Percentiles rank a stretch among this genome's conserved stretches.
Evolutionary conservation across 2,888 invertebrate genomes (phyloP).

Genomic region (Kuschelorhynchus macadamiae): DNA sequence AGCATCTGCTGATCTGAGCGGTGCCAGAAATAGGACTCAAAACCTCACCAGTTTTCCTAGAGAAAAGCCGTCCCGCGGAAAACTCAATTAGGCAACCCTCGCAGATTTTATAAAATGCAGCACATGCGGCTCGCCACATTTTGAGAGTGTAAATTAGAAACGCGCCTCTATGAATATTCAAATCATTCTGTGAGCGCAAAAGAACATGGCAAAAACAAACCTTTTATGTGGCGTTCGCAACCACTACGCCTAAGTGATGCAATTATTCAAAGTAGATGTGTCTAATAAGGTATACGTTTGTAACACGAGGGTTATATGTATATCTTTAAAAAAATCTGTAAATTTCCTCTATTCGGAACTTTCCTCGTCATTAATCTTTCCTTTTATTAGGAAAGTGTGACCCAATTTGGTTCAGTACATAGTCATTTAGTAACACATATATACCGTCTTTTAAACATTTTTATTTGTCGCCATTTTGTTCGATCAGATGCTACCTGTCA

Average conservation of each 20-base stretch:
- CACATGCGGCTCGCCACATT: slow-evolving; percentile 55
- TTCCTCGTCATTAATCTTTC: too few relatives aligned
- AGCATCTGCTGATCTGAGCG: too few relatives aligned
- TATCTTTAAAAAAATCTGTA: too few relatives aligned
- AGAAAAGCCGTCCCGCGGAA: slow-evolving; percentile 23
- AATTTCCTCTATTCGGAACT: too few relatives aligned
- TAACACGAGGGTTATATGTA: too few relatives aligned
- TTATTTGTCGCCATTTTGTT: too few relatives aligned
- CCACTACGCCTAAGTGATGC: slow-evolving; percentile 43
- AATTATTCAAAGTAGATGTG: slow-evolving; percentile 57
- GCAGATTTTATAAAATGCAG: slow-evolving; percentile 51
- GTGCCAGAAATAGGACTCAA: too few relatives aligned
- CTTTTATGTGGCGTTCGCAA: slow-evolving; percentile 46
- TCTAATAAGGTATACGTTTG: slow-evolving; percentile 32
- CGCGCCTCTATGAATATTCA: slow-evolving; percentile 59
- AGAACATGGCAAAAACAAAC: slow-evolving; percentile 57
- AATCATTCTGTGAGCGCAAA: slow-evolving; percentile 54
- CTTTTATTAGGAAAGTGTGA: too few relatives aligned
- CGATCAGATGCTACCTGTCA: too few relatives aligned
- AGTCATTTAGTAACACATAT: too few relatives aligned
- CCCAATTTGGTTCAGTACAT: too few relatives aligned
- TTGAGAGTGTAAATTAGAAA: slow-evolving; percentile 55
- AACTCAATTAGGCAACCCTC: slow-evolving; percentile 44
- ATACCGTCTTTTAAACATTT: too few relatives aligned
- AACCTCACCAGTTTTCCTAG: slow-evolving; percentile 12